Evolutionary conservation across 2,797 vertebrate species (phyloP).

Genomic region (Perodicticus potto): DNA sequence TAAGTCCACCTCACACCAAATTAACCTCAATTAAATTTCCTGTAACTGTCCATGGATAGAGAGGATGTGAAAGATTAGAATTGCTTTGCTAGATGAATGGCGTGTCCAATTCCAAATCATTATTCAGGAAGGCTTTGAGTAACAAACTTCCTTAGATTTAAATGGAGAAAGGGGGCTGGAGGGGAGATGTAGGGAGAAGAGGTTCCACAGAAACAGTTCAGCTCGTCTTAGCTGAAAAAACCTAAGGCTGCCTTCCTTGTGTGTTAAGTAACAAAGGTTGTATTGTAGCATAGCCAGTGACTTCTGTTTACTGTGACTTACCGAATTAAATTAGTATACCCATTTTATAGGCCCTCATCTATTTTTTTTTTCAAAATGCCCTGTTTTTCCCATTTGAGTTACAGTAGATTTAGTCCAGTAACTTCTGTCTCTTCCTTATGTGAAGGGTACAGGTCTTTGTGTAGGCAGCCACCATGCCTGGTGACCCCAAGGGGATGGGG

Average conservation of each 20-base stretch:
- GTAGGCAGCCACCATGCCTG: not conserved
- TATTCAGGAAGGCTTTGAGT: not conserved
- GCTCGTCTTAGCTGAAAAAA: constrained; percentile 3
- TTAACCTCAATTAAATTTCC: constrained; percentile 62
- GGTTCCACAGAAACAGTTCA: not conserved
- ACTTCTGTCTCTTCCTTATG: not conserved
- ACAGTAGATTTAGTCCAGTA: not conserved
- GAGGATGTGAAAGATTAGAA: constrained; percentile 12
- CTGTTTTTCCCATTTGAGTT: not conserved
- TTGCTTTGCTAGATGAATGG: not conserved
- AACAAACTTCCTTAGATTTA: not conserved
- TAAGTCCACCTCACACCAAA: constrained; percentile 43
- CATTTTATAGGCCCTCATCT: not conserved
- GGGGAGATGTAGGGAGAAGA: not conserved
- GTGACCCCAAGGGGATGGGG: not conserved
- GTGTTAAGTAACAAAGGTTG: not conserved
- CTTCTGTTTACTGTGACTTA: not conserved
- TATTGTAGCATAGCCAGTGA: not conserved
- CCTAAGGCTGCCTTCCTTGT: not conserved
- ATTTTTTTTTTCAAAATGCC: not conserved
- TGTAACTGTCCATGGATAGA: constrained; percentile 41
- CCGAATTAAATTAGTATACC: not conserved
- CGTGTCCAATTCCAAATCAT: not conserved
- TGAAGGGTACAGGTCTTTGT: not conserved
- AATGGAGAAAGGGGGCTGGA: not conserved